A percentile compares a stretch with the other conserved stretches of the same genome.
Evolutionary conservation across 2,113 vertebrate genomes (phyloP).

Genomic region (Prochilodus magdalenae): DNA sequence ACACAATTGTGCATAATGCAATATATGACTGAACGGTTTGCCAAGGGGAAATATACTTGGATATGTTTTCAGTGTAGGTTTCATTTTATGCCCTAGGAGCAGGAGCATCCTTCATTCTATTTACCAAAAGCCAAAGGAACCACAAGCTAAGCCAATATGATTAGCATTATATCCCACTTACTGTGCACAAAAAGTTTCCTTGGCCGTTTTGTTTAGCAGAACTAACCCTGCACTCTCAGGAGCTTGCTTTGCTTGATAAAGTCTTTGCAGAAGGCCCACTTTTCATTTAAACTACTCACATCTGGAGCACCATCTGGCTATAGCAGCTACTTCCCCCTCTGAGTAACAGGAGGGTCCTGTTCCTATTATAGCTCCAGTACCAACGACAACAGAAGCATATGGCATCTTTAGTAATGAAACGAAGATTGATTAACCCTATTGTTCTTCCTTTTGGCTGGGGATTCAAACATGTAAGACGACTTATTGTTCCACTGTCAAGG

Average conservation of each 20-base stretch:
- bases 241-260: too few species aligned
- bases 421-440: constrained; percentile 20
- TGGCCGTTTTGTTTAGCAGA: background rate
- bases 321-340: background rate
- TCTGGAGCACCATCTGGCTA: constrained; percentile 35
- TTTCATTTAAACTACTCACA: constrained; percentile 34
- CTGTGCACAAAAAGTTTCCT: background rate
- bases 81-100: too few species aligned
- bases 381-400: constrained; percentile 10
- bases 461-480: background rate
- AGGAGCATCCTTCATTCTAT: background rate
- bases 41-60: background rate
- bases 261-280: background rate
- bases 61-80: too few species aligned
- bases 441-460: background rate
- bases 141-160: background rate
- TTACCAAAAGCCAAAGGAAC: background rate
- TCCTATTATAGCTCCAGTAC: constrained; percentile 18
- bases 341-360: background rate
- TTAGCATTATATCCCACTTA: too few species aligned
- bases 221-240: background rate
- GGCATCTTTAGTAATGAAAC: constrained; percentile 12
- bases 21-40: too few species aligned
- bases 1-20: background rate
- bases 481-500: background rate